Base-by-base conservation (phyloP, 1,140 invertebrate genomes). In the Potamilus streckersoni region DNA sequence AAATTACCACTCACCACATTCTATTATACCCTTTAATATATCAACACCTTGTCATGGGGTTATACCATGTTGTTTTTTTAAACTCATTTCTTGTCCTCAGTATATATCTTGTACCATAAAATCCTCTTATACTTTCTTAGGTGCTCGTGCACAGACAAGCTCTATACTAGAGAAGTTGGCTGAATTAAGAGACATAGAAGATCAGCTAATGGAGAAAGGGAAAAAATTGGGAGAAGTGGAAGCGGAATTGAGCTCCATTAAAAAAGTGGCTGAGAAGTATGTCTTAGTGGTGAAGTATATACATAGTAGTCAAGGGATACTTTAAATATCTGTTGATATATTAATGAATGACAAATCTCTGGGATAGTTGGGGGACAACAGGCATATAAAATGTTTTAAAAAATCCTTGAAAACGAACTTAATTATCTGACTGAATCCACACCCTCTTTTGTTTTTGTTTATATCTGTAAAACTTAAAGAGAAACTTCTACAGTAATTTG, bases 221-320 rank as follows among this genome's bases (percentile, higher is more conserved):
- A 49, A 83, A 49, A 78, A 89, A 68, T 76, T 90, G 49, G 72
- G 84, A 60, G 61, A 84, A 55, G 93, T 88, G 11, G 84, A 88
- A 58, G 74, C 80, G 38, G 83, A 87, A 72, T 69, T 89, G 38
- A 68, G 67, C 14, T 68, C 76, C 14, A 76, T 89, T 2, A 81
- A 80, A 61, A 82, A 80, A 71, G 79, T 80, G 16, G 83, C 86
- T 71, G 82, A 83, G 55, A 87, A 81, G 88, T 89, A 74, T 77
- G 83, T 49, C 38, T 49, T 49, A 49, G 6, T 49, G 11, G 38
- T 49, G 38, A 49, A 49, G 38, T 49, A 49, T 49, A 49, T 6
- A 49, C 38, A 49, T 49, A 11, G 38, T 49, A 6, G 11, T 49
- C 38, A 49, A 49, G 38, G 38, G 6, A 49, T 49, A 49, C 38